phyloP scores from a whole-genome alignment of 2,888 invertebrate genomes.

The Halocaridina rubra region DNA sequence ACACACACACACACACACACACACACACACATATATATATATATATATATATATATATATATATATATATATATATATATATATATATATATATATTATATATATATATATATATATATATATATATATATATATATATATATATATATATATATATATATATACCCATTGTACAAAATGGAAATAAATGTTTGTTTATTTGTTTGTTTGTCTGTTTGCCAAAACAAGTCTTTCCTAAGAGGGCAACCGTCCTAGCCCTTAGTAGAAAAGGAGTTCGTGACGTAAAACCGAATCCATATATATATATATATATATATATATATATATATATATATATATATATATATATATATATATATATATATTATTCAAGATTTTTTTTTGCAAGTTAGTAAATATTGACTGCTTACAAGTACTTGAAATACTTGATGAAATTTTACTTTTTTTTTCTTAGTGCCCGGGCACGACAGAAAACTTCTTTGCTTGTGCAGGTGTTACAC shows the following conservation, averaged over 20 bases:
- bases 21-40: background rate
- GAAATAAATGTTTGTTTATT: no score
- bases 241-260: no score
- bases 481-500: no score
- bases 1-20: background rate
- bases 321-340: background rate
- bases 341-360: background rate
- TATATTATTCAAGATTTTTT: background rate
- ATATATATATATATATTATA: background rate
- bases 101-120: background rate
- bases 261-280: no score
- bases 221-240: no score
- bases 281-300: background rate
- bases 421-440: no score
- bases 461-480: no score
- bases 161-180: no score
- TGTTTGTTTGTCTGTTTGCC: no score
- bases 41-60: background rate
- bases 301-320: background rate
- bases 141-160: no score
- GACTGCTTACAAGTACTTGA: no score
- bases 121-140: background rate
- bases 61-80: background rate
- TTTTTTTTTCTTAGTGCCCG: no score
- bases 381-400: background rate